These are phyloP conservation scores for Motacilla alba DNA, from an alignment of 2,113 vertebrate species.

Conservation along the genomic window DNA sequence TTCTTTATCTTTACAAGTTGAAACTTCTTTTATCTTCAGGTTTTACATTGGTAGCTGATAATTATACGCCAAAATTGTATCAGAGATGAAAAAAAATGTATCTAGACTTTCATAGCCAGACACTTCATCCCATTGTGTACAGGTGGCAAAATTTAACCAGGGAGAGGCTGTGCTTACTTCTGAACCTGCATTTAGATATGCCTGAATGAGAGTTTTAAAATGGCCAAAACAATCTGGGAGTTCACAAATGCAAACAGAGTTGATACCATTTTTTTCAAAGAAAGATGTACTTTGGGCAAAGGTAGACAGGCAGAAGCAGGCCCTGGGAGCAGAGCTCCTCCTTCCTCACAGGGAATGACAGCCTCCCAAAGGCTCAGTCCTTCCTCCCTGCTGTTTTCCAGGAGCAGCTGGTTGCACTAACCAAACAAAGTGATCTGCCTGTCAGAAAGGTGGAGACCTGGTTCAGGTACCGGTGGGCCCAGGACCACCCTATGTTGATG, in stretches of 20 bases:
- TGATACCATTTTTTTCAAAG: not conserved
- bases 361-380: not conserved
- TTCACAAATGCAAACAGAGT: not conserved
- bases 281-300: not conserved
- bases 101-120: not conserved
- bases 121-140: not conserved
- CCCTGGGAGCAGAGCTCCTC: not conserved
- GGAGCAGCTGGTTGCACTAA: not conserved
- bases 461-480: not conserved
- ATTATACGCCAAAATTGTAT: not conserved
- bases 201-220: not conserved
- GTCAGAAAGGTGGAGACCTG: not conserved
- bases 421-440: not conserved
- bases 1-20: not conserved
- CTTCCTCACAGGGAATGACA: not conserved
- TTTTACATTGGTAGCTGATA: not conserved
- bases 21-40: not conserved
- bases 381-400: not conserved
- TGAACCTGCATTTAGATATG: not conserved
- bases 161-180: not conserved
- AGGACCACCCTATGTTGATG: not conserved
- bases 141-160: not conserved
- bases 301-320: not conserved
- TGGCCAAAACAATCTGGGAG: not conserved
- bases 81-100: not conserved